Conservation (phyloP, 2,113 vertebrate species). For the Dicrurus megarhynchus region DNA sequence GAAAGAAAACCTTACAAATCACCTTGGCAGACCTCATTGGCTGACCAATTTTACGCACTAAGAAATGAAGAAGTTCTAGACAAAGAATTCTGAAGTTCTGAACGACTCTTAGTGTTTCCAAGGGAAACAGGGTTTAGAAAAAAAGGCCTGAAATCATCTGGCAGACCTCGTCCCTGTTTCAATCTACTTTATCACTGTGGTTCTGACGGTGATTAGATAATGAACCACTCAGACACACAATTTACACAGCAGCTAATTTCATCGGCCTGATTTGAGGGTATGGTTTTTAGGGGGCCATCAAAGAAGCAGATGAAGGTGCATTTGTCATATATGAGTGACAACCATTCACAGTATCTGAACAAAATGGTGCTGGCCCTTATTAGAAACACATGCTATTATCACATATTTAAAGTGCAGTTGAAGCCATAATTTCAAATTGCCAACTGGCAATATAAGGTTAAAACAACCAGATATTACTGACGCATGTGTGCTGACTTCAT, state of each 20-base stretch:
- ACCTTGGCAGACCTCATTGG: constrained; percentile 4
- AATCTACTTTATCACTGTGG: constrained; percentile 89
- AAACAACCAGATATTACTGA: constrained; percentile 84
- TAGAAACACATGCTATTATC: constrained; percentile 86
- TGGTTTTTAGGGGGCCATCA: constrained; percentile 84
- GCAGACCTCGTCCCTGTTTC: constrained; percentile 86
- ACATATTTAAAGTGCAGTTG: constrained; percentile 86
- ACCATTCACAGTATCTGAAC: constrained; percentile 80
- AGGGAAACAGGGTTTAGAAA: constrained; percentile 76
- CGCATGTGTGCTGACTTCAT: constrained; percentile 83
- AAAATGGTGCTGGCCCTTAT: constrained; percentile 83
- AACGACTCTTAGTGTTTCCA: constrained; percentile 76
- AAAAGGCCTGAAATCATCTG: constrained; percentile 80
- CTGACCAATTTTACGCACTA: constrained; percentile 40
- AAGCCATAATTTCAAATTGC: constrained; percentile 87
- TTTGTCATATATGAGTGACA: constrained; percentile 90
- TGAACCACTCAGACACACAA: constrained; percentile 94
- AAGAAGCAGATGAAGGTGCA: constrained; percentile 82
- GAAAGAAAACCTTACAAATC: constrained; percentile 31
- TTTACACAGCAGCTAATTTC: constrained; percentile 92
- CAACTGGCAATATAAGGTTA: constrained; percentile 84
- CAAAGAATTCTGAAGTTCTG: constrained; percentile 74
- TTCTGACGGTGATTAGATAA: constrained; percentile 96
- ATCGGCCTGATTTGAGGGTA: constrained; percentile 88
- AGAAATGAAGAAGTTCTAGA: constrained; percentile 60